phyloP scores from a whole-genome alignment of 2,797 vertebrate genomes.

The Poecilia gillii region DNA sequence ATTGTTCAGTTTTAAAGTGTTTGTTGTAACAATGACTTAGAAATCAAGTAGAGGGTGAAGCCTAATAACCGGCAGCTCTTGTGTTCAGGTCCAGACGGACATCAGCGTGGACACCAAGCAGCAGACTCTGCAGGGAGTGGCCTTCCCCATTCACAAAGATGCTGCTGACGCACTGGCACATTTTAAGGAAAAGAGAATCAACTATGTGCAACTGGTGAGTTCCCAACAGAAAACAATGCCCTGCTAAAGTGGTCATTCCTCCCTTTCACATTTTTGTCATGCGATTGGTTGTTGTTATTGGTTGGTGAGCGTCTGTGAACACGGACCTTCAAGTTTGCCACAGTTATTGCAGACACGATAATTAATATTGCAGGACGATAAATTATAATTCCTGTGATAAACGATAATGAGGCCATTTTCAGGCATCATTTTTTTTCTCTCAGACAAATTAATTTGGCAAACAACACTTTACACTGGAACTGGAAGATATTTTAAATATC shows the following conservation, averaged over 20 bases:
- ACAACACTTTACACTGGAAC: no score
- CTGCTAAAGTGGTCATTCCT: neutral
- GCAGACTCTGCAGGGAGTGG: constrained; percentile 94
- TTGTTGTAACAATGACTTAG: neutral
- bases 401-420: no score
- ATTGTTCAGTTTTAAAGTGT: neutral
- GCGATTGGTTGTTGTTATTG: neutral
- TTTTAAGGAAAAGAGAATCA: constrained; percentile 87
- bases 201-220: constrained; percentile 97
- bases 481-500: no score
- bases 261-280: neutral
- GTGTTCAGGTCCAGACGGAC: constrained; percentile 90
- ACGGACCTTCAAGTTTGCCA: neutral
- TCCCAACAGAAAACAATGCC: neutral
- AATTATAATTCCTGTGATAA: no score
- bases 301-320: neutral
- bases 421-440: no score
- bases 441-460: no score
- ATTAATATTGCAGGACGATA: no score
- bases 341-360: no score
- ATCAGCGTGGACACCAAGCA: constrained; percentile 93
- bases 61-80: constrained; percentile 1
- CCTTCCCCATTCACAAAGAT: constrained; percentile 91
- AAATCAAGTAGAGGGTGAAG: neutral
- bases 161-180: constrained; percentile 89